These are phyloP conservation scores for Phrynocephalus versicolor DNA, from an alignment of 2,113 vertebrate species.

Conservation along the genomic window DNA sequence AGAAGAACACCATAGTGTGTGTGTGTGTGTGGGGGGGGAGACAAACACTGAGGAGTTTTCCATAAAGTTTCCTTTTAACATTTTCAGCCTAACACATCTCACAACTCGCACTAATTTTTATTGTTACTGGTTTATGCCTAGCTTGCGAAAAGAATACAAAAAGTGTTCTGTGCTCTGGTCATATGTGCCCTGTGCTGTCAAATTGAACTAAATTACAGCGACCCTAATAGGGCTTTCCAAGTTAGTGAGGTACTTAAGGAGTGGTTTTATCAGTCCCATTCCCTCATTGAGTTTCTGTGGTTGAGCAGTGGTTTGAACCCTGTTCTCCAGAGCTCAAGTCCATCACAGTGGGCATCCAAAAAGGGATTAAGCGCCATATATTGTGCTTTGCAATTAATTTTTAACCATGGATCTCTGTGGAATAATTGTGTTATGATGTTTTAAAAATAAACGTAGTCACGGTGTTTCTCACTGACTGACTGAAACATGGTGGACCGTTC, in stretches of 20 bases:
- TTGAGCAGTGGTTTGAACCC: too few species aligned
- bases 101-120: not conserved
- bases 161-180: too few species aligned
- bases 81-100: not conserved
- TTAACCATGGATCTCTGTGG: too few species aligned
- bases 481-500: too few species aligned
- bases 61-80: not conserved
- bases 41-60: not conserved
- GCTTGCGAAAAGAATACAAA: not conserved
- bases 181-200: too few species aligned
- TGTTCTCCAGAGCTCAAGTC: too few species aligned
- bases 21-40: too few species aligned
- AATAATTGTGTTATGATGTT: not conserved
- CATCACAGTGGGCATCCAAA: not conserved
- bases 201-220: too few species aligned
- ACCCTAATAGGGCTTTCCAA: too few species aligned
- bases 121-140: not conserved
- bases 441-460: not conserved
- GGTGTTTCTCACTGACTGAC: not conserved
- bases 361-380: not conserved
- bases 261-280: too few species aligned
- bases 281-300: too few species aligned
- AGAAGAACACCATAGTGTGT: not conserved
- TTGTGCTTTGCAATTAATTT: not conserved
- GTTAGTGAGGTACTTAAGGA: too few species aligned